These are phyloP conservation scores for Cygnus buccinator DNA, from an alignment of 2,113 vertebrate species.

Conservation along the genomic window DNA sequence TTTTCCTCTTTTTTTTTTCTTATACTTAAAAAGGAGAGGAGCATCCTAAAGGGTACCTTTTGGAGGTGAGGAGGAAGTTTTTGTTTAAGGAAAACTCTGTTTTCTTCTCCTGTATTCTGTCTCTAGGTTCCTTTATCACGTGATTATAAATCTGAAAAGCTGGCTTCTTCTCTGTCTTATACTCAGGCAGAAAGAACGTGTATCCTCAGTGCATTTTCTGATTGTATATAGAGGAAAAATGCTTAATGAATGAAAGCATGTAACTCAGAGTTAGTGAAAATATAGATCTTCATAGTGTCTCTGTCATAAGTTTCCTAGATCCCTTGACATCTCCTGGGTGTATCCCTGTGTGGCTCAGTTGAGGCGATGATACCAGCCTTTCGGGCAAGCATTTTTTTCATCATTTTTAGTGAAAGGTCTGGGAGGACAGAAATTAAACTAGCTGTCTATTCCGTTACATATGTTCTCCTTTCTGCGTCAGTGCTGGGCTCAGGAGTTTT, in stretches of 20 bases:
- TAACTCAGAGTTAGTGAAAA: not conserved
- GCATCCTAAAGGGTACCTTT: not conserved
- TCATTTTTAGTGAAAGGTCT: not conserved
- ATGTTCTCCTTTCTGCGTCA: not conserved
- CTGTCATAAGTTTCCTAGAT: not conserved
- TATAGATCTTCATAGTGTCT: not conserved
- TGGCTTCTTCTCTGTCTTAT: not conserved
- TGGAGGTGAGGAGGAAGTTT: not conserved
- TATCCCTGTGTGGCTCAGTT: not conserved
- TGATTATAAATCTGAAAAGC: not conserved
- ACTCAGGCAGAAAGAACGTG: not conserved
- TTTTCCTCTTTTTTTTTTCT: not conserved
- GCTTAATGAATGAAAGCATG: not conserved
- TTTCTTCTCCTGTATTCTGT: not conserved
- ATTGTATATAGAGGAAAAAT: not conserved
- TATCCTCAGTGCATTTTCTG: not conserved
- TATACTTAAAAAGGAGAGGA: conserved; percentile 30
- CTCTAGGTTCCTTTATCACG: not conserved
- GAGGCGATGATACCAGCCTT: not conserved
- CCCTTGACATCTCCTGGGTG: not conserved
- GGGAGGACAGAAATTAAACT: not conserved
- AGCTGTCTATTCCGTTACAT: not conserved
- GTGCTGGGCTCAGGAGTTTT: not conserved
- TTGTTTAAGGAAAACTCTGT: not conserved
- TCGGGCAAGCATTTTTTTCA: not conserved